Base-by-base conservation (phyloP, 2,888 invertebrate genomes). In the Chrysolina oricalcia region DNA sequence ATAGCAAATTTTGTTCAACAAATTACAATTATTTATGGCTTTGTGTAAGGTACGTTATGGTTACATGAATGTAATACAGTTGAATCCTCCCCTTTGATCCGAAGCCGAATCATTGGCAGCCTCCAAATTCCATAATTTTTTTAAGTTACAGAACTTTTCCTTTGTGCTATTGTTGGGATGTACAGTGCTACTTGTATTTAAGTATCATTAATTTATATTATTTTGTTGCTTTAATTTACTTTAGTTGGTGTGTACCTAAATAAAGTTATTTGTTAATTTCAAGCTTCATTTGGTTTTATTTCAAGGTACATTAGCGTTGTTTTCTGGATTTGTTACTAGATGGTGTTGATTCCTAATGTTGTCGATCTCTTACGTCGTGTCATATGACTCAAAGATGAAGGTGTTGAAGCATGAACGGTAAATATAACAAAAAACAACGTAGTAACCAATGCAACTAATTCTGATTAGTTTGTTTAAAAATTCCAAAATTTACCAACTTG, bases 181-280 rank as follows among this genome's bases (percentile, higher is more conserved):
- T 84, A 84, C 83, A 84, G 82, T 81, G 80, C 79, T 81, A 83
- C 80, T 82, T 81, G 81, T 82, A 83, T 83, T 83, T 85, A 83
- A 84, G 83, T 81, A 82, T 78, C 81, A 81, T 80, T 85, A 85
- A 85, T 85, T 85, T 85, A 85, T 85, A 83, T 85, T 85, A 67
- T 74, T 83, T 83, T 82, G 83, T 83, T 83, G 84, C 84, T 84
- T 85, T 83, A 83, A 82, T 84, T 84, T 82, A 81, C 82, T 81
- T 84, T 81, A 80, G 80, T 79, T 74, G 83, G 83, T 84, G 83
- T 85, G 81, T 81, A 82, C 82, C 82, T 80, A 83, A 84, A 85
- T 88, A 84, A 85, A 85, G 84, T 83, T 79, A 73, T 75, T 78
- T 79, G 78, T 79, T 77, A 78, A 73, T 75, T 79, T 79, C 78